A percentile compares a stretch with the other conserved stretches of the same genome.
Evolutionary conservation across 2,797 vertebrate species (phyloP).

Genomic region (Enteromius argenteus): DNA sequence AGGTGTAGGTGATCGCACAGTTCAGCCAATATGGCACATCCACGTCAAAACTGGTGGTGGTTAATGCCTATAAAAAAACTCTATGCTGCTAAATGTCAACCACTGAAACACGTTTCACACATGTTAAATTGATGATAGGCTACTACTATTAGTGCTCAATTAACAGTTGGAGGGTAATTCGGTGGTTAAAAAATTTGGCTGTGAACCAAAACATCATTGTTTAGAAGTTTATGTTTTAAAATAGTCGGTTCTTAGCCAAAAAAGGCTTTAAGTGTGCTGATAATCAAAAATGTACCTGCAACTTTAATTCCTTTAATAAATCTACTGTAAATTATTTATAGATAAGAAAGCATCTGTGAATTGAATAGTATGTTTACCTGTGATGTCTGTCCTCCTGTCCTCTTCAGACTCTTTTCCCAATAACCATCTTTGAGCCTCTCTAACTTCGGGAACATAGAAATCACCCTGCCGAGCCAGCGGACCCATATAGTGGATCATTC

Average conservation of each 20-base stretch:
- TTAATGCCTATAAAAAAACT: conserved; percentile 13
- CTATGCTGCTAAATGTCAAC: not conserved
- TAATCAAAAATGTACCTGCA: not conserved
- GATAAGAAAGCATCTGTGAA: not conserved
- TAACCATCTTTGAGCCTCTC: conserved; percentile 78
- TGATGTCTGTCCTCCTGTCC: conserved; percentile 79
- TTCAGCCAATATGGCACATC: conserved; percentile 4
- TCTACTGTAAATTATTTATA: not conserved
- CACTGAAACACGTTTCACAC: not conserved
- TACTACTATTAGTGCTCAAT: not conserved
- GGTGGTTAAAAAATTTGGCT: not conserved
- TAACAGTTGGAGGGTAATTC: not conserved
- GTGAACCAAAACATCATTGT: not conserved
- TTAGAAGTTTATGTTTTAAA: not conserved
- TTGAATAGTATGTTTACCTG: conserved; percentile 78
- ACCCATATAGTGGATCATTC: conserved; percentile 88
- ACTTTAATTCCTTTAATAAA: not conserved
- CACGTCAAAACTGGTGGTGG: conserved; percentile 4
- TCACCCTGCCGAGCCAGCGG: conserved; percentile 90
- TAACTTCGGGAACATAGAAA: conserved; percentile 93
- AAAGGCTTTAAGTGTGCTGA: not conserved
- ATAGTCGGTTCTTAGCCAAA: not conserved
- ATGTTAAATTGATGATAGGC: not conserved
- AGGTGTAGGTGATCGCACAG: conserved; percentile 16
- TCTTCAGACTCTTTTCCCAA: conserved; percentile 73